Percentiles rank a stretch among this genome's conserved stretches.
These are phyloP conservation scores for Pogonomyrmex barbatus DNA, from an alignment of 1,140 invertebrate genomes.

Conservation along the genomic window DNA sequence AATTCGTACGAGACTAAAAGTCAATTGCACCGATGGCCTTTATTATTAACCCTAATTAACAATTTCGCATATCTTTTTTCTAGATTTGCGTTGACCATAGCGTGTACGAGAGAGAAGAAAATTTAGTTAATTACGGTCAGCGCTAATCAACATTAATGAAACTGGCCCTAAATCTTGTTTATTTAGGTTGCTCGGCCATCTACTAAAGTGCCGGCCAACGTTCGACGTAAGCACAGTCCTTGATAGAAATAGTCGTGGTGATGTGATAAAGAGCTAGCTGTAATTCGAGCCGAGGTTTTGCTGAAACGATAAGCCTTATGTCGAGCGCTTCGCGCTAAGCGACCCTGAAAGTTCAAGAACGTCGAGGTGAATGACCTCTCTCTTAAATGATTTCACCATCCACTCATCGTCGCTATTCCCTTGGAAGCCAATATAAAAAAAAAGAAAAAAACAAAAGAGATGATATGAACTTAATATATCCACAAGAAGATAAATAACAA, in stretches of 20 bases:
- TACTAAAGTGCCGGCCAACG: constrained; percentile 16
- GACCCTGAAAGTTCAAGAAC: constrained; percentile 85
- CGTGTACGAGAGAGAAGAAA: not conserved
- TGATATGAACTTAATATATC: constrained; percentile 8
- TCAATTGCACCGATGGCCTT: constrained; percentile 29
- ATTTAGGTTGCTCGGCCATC: constrained; percentile 45
- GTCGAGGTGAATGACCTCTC: constrained; percentile 80
- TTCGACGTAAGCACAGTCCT: constrained; percentile 58
- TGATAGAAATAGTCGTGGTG: constrained; percentile 58
- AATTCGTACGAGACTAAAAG: constrained; percentile 31
- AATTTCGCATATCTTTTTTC: constrained; percentile 11
- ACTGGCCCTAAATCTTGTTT: constrained; percentile 41
- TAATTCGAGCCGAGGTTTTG: constrained; percentile 74
- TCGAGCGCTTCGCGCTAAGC: constrained; percentile 64
- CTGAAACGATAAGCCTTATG: constrained; percentile 71
- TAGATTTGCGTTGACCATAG: constrained; percentile 14
- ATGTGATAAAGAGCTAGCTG: constrained; percentile 55
- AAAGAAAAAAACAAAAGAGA: constrained; percentile 23
- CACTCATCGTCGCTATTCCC: constrained; percentile 44
- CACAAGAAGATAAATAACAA: constrained; percentile 2
- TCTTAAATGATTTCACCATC: constrained; percentile 67
- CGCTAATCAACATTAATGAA: constrained; percentile 37
- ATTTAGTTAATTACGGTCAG: constrained; percentile 37
- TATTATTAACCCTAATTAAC: constrained; percentile 24
- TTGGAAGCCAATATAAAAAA: constrained; percentile 21